A percentile compares a stretch with the other conserved stretches of the same genome.
These are phyloP conservation scores for Gymnothorax javanicus DNA, from an alignment of 2,797 vertebrate species.

Conservation along the genomic window DNA sequence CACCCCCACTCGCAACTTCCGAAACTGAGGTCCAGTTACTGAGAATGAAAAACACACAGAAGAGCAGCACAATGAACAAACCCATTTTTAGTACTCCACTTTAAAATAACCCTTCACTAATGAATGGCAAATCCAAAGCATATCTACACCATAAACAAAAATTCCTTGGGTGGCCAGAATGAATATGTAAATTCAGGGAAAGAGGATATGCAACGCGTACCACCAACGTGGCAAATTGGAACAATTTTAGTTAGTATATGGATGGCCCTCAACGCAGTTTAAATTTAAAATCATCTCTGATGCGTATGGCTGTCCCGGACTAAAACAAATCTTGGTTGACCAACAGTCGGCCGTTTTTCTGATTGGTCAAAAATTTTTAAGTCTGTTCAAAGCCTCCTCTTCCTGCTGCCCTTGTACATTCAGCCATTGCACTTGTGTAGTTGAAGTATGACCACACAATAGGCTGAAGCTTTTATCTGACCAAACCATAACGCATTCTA, in stretches of 20 bases:
- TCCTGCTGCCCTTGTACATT: too few relatives aligned
- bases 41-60: slow-evolving; percentile 6
- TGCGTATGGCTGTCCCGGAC: too few relatives aligned
- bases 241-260: not conserved
- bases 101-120: not conserved
- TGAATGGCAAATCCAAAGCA: not conserved
- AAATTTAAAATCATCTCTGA: too few relatives aligned
- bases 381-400: too few relatives aligned
- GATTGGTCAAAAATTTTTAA: too few relatives aligned
- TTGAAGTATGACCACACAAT: too few relatives aligned
- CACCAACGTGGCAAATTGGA: not conserved
- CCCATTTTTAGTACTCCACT: not conserved
- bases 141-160: not conserved
- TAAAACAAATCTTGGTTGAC: too few relatives aligned
- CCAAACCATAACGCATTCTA: too few relatives aligned
- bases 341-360: too few relatives aligned
- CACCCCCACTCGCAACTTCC: slow-evolving; percentile 75
- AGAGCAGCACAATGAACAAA: not conserved
- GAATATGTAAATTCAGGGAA: not conserved
- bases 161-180: slow-evolving; percentile 3
- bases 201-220: not conserved
- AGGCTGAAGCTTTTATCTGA: too few relatives aligned
- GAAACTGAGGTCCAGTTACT: slow-evolving; percentile 85
- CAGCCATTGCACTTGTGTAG: too few relatives aligned
- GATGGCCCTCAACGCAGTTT: too few relatives aligned